These are phyloP conservation scores for Holothuria glaberrima DNA, from an alignment of 35 echinoderm and acorn worm species.

Conservation along the genomic window DNA sequence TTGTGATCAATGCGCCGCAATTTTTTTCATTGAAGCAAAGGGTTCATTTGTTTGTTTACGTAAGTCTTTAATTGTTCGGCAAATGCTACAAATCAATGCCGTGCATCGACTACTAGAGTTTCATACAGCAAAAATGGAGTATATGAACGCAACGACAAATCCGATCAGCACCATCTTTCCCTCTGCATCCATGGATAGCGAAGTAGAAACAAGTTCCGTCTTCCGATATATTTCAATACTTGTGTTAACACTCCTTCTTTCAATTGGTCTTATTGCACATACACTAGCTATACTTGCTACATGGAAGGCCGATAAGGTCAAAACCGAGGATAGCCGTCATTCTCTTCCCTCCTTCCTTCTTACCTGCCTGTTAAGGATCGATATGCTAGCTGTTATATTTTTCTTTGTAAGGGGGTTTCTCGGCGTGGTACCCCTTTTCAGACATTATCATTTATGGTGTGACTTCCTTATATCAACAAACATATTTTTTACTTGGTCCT, in stretches of 20 bases:
- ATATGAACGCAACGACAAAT: no score
- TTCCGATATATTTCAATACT: no score
- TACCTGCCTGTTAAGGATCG: conserved; percentile 3
- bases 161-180: no score
- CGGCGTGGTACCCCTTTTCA: not conserved
- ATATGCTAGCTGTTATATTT: conserved; percentile 9
- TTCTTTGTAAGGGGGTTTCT: conserved; percentile 3
- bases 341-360: conserved; percentile 16
- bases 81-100: no score
- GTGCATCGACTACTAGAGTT: no score
- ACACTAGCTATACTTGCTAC: conserved; percentile 34
- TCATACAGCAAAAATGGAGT: no score
- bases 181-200: no score
- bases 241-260: conserved; percentile 13
- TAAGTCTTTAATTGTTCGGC: no score
- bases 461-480: not conserved
- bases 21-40: no score
- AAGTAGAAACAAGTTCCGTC: no score
- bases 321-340: not conserved
- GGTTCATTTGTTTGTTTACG: no score
- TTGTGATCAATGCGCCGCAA: no score
- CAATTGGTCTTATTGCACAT: not conserved
- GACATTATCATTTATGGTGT: not conserved
- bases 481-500: conserved; percentile 43
- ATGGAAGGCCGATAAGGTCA: not conserved